These are phyloP conservation scores for Myotis planiceps DNA, from an alignment of 2,797 vertebrate species.

Conservation along the genomic window DNA sequence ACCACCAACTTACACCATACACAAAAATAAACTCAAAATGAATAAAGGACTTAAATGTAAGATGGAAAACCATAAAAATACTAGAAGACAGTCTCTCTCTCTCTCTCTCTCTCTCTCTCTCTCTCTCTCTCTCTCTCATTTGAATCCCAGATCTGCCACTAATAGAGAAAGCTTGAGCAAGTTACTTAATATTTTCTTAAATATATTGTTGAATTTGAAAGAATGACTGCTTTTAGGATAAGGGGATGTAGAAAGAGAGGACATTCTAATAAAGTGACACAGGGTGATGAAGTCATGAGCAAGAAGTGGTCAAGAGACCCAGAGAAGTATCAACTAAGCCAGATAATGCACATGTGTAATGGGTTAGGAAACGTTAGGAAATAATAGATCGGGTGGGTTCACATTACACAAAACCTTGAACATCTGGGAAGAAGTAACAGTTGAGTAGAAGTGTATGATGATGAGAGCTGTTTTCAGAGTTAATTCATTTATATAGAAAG, in stretches of 20 bases:
- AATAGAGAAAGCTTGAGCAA: not conserved
- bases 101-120: not conserved
- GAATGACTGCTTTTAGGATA: not conserved
- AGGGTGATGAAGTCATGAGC: not conserved
- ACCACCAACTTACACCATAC: no score
- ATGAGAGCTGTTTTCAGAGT: not conserved
- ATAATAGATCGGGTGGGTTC: not conserved
- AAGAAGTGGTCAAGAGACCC: not conserved
- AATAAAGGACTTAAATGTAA: no score
- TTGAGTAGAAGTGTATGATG: not conserved
- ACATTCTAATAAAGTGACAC: not conserved
- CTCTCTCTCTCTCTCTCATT: not conserved
- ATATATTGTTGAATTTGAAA: conserved; percentile 20
- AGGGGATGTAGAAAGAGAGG: not conserved
- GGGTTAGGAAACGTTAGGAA: not conserved
- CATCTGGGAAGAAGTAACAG: not conserved
- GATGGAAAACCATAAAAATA: no score
- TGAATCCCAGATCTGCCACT: not conserved
- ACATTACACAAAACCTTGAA: not conserved
- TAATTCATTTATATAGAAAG: not conserved
- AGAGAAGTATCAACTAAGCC: not conserved
- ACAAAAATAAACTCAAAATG: no score
- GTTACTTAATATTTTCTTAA: not conserved
- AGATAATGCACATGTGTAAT: not conserved
- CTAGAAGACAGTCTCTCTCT: not conserved